These are phyloP conservation scores for Didymodactylos carnosus DNA, from an alignment of 2,888 invertebrate genomes.

Conservation along the genomic window DNA sequence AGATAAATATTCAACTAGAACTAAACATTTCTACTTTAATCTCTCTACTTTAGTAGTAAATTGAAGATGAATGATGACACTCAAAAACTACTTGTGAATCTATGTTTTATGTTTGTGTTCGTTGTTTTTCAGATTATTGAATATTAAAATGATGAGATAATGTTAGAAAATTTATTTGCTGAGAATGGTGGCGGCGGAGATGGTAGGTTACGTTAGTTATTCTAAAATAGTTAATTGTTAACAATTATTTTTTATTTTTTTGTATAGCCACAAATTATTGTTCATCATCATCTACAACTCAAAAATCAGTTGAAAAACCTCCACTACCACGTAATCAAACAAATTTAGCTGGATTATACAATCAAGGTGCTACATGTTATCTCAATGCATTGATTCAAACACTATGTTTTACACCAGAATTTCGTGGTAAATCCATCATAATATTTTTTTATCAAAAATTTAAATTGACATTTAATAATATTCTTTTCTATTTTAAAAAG, in stretches of 20 bases:
- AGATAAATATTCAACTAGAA: too few relatives aligned
- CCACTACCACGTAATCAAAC: neutral
- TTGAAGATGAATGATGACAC: slow-evolving; percentile 2
- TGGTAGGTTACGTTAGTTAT: too few relatives aligned
- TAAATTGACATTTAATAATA: neutral
- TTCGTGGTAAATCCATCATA: slow-evolving; percentile 26
- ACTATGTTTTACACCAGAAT: slow-evolving; percentile 32
- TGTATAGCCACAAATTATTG: neutral
- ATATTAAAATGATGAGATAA: neutral
- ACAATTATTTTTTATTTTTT: neutral
- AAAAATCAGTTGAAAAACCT: neutral
- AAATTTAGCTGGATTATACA: neutral
- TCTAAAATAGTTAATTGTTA: neutral
- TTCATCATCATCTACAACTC: neutral
- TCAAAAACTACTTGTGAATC: neutral
- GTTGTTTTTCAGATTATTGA: neutral
- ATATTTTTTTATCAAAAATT: neutral
- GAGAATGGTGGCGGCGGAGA: neutral
- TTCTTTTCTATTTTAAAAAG: slow-evolving; percentile 21
- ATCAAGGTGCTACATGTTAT: slow-evolving; percentile 20
- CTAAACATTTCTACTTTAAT: too few relatives aligned
- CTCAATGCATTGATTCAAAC: slow-evolving; percentile 34
- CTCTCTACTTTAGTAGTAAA: slow-evolving; percentile 9
- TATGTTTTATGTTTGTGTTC: too few relatives aligned
- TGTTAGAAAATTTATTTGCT: neutral